Evolutionary conservation across 2,113 vertebrate species (phyloP).

Genomic region (Spea multiplicata): DNA sequence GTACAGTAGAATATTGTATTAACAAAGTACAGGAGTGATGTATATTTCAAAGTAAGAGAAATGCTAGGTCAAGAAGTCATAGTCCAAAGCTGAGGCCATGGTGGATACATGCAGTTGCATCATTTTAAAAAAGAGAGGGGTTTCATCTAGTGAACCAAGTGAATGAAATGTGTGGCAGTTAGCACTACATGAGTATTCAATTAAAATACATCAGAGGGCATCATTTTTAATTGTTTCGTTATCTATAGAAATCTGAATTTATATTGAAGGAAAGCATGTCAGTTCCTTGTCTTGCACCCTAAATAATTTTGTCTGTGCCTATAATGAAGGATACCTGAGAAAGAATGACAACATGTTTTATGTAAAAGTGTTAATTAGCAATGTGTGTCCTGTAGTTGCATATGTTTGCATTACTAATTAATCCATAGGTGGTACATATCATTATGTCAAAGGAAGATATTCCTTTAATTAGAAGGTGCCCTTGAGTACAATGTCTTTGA

Average conservation of each 20-base stretch:
- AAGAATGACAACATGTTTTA: conserved; percentile 32
- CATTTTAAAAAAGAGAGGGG: too few species aligned
- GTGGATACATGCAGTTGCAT: too few species aligned
- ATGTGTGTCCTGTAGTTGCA: conserved; percentile 40
- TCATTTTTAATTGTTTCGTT: background rate
- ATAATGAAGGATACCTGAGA: background rate
- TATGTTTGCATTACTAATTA: conserved; percentile 47
- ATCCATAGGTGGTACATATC: conserved; percentile 45
- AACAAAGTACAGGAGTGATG: too few species aligned
- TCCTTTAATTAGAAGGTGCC: conserved; percentile 45
- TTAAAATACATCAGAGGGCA: background rate
- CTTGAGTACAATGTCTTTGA: conserved; percentile 39
- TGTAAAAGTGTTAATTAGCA: conserved; percentile 38
- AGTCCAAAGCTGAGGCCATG: too few species aligned
- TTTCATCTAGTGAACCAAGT: too few species aligned
- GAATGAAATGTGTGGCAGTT: too few species aligned
- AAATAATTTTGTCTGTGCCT: background rate
- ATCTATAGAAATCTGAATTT: background rate
- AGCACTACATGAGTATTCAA: too few species aligned
- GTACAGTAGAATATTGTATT: too few species aligned
- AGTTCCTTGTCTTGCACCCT: background rate
- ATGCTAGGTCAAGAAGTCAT: too few species aligned
- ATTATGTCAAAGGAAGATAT: conserved; percentile 32
- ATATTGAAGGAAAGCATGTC: background rate
- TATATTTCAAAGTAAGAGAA: too few species aligned